Evolutionary conservation across 2,797 vertebrate species (phyloP), one percentile per base, ranked within the genome.

Genomic region (Gallinago solitaria): DNA sequence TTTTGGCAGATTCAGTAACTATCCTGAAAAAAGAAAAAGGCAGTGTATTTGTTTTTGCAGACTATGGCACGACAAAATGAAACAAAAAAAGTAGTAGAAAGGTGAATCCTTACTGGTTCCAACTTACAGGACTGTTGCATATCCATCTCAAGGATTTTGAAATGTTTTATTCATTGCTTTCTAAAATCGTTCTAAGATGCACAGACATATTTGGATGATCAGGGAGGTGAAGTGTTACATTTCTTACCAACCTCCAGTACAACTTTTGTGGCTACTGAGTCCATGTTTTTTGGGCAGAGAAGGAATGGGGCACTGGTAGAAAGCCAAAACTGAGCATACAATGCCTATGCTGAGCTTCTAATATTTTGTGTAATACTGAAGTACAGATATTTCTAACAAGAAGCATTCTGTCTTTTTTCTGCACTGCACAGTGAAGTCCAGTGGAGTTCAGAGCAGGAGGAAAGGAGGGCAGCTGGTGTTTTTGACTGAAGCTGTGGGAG

Each of bases 51-150:
- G 19, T 30, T 56, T 79, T 67, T 53, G 24, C 39, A 79, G 54
- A 60, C 35, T 9, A 23, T 8, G 9, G 32, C 1, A 1, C 48
- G 19, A 37, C 14, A 60, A 48, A 80, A 71, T 0, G 0, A 59
- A 63, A 17, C 18, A 50, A 14, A 25, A 12, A 25, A 12, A 32
- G 20, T 30, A 45, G 24, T 21, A 8, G 15, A 50, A 48, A 73
- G 14, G 15, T 25, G 6, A 70, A 64, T 64, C 21, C 12, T 54
- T 59, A 63, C 10, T 63, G 53, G 59, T 63, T 63, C 5, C 11
- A 45, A 1, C 7, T 59, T 37, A 30, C 1, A 10, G 21, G 12
- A 30, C 19, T 68, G 9, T n/a, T 53, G 8, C 11, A 17, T 69
- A 37, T 41, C 73, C 3, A 47, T 45, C 16, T 63, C 14, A 53